A percentile compares a stretch with the other conserved stretches of the same genome.
Conservation (phyloP, 2,888 invertebrate genomes). For the Melinopterus prodromus region DNA sequence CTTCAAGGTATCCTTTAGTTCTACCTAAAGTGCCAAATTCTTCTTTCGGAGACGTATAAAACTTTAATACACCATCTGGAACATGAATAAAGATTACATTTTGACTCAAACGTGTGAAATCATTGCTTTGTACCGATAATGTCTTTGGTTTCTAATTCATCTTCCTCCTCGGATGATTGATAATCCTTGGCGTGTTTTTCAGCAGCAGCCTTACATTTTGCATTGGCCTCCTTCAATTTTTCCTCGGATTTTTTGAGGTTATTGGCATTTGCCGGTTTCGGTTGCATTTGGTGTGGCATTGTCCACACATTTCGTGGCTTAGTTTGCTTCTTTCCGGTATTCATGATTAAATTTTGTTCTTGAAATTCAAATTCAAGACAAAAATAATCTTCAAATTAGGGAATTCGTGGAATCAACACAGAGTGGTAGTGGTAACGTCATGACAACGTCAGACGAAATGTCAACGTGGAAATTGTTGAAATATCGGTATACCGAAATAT, state of each 20-base stretch:
- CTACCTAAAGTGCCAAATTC: constrained; percentile 62
- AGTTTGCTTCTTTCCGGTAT: constrained; percentile 4
- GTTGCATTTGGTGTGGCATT: constrained; percentile 26
- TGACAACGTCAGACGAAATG: not conserved
- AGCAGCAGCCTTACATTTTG: constrained; percentile 62
- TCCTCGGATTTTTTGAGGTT: constrained; percentile 47
- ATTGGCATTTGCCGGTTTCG: constrained; percentile 32
- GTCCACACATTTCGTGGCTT: constrained; percentile 38
- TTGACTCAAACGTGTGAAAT: constrained; percentile 19
- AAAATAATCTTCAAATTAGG: not conserved
- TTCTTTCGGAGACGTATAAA: constrained; percentile 60
- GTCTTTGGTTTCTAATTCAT: constrained; percentile 62
- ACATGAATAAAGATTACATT: constrained; percentile 31
- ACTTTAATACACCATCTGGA: constrained; percentile 62
- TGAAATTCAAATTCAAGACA: not conserved
- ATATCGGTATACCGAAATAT: not conserved
- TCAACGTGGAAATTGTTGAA: not conserved
- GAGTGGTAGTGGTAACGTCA: not conserved
- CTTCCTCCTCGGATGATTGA: constrained; percentile 65
- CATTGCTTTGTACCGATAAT: constrained; percentile 60
- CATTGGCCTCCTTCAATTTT: constrained; percentile 62
- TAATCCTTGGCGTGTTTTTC: constrained; percentile 62
- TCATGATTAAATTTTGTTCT: not conserved
- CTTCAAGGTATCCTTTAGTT: constrained; percentile 78
- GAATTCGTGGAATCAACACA: not conserved